Evolutionary conservation across 2,888 invertebrate species (phyloP).

Genomic region (Geophilus truncorum): DNA sequence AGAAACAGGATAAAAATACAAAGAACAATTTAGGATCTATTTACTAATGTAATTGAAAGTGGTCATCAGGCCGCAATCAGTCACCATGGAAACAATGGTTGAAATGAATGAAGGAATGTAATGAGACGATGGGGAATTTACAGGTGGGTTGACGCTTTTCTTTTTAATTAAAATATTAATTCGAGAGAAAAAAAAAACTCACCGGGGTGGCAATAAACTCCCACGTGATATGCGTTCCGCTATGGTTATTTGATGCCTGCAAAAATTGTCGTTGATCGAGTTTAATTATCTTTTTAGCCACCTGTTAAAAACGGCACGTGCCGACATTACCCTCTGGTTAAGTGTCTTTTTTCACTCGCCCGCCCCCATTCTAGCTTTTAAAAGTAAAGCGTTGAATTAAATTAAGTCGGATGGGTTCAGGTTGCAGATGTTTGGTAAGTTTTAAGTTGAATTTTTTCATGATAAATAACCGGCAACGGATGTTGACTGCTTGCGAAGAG

Average conservation of each 20-base stretch:
- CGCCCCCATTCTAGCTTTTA: not conserved
- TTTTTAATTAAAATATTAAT: not conserved
- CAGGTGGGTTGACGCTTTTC: not conserved
- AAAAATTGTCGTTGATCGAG: not conserved
- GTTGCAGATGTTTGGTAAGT: not conserved
- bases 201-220: conserved; percentile 18
- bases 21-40: not conserved
- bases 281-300: not conserved
- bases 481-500: not conserved
- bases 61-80: not conserved
- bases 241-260: not conserved
- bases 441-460: not conserved
- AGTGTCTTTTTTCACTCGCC: not conserved
- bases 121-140: not conserved
- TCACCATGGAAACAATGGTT: not conserved
- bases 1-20: too few species aligned
- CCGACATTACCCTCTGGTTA: not conserved
- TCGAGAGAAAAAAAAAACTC: not conserved
- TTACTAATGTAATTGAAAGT: not conserved
- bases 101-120: not conserved
- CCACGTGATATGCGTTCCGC: conserved; percentile 1
- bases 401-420: not conserved
- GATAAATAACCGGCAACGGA: not conserved
- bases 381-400: not conserved
- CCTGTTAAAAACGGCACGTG: not conserved